Evolutionary conservation across 1,140 invertebrate genomes (phyloP).

Genomic region (Drosophila seguyi): DNA sequence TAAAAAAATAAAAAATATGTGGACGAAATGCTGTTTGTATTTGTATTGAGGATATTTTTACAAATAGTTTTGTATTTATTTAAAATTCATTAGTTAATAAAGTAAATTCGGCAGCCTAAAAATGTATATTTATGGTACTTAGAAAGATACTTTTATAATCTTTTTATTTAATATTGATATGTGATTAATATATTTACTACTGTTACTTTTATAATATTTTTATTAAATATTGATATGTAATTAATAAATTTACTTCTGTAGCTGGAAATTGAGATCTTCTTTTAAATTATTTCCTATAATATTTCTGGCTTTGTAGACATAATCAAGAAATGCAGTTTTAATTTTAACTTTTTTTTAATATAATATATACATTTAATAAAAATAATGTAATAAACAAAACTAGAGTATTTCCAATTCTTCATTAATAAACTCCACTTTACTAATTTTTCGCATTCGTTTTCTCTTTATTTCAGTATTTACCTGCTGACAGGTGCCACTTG

Average conservation of each 20-base stretch:
- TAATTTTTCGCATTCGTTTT: slow-evolving; percentile 9
- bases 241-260: background rate
- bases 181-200: too few species aligned
- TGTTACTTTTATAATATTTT: too few species aligned
- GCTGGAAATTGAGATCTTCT: background rate
- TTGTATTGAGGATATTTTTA: background rate
- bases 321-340: background rate
- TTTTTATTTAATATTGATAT: too few species aligned
- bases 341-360: background rate
- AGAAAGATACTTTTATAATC: too few species aligned
- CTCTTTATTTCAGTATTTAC: slow-evolving; percentile 22
- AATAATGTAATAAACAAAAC: background rate
- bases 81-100: background rate
- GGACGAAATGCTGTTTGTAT: too few species aligned
- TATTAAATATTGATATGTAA: too few species aligned
- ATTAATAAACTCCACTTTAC: background rate
- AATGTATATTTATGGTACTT: background rate
- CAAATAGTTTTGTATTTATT: background rate
- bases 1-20: background rate
- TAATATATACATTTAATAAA: background rate
- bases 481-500: slow-evolving; percentile 57
- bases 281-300: background rate
- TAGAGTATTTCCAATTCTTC: slow-evolving; percentile 10
- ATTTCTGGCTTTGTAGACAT: background rate
- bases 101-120: background rate